Conservation (phyloP, 2,113 vertebrate species). For the Choloepus hoffmanni region DNA sequence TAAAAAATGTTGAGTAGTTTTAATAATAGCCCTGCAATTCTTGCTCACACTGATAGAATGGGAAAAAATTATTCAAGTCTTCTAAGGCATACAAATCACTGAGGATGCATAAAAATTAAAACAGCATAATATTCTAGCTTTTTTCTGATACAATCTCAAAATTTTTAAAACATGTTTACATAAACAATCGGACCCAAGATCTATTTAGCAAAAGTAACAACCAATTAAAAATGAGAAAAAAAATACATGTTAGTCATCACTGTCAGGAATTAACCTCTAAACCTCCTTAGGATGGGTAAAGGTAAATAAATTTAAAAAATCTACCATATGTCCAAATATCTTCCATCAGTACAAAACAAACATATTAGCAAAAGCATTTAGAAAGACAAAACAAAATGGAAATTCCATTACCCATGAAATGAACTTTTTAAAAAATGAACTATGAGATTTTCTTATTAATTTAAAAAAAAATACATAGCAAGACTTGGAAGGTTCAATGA, state of each 20-base stretch:
- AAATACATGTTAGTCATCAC: background rate
- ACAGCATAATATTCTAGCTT: conserved; percentile 3
- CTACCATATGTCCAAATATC: conserved; percentile 55
- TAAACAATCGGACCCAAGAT: background rate
- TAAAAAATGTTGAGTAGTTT: conserved; percentile 49
- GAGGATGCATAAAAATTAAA: conserved; percentile 27
- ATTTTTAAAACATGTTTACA: conserved; percentile 15
- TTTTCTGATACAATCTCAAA: conserved; percentile 36
- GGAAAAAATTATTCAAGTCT: conserved; percentile 50
- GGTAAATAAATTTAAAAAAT: conserved; percentile 6
- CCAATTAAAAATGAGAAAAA: conserved; percentile 38
- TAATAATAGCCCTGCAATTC: background rate
- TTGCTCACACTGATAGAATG: background rate
- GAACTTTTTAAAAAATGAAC: conserved; percentile 26
- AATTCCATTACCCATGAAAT: background rate
- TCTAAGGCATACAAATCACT: conserved; percentile 1
- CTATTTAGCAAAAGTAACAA: conserved; percentile 56
- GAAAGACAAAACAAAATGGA: conserved; percentile 41
- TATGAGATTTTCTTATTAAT: background rate
- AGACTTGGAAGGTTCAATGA: background rate
- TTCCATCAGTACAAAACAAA: background rate
- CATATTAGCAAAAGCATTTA: background rate
- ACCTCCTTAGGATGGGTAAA: background rate
- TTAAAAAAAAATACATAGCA: conserved; percentile 38
- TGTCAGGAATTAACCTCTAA: conserved; percentile 21